Conservation (phyloP, 2,797 vertebrate species). For the Sebastes minor region DNA sequence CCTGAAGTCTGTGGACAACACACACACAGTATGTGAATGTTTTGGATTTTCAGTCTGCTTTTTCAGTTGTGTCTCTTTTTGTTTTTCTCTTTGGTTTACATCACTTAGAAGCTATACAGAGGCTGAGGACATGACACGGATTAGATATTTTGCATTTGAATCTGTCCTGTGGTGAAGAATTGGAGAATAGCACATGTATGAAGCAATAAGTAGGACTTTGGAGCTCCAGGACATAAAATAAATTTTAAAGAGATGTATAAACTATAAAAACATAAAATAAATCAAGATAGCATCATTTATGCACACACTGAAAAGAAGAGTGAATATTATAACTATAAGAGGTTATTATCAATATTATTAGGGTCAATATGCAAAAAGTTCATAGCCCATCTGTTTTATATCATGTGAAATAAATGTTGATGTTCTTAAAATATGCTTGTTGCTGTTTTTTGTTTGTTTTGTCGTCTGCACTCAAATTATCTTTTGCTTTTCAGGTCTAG, state of each 20-base stretch:
- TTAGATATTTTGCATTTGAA: slow-evolving; percentile 42
- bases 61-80: slow-evolving; percentile 19
- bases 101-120: slow-evolving; percentile 51
- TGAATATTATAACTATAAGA: slow-evolving; percentile 86
- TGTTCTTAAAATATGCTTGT: slow-evolving; percentile 86
- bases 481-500: no score
- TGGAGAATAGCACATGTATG: slow-evolving; percentile 84
- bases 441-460: not conserved
- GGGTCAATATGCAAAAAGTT: slow-evolving; percentile 91
- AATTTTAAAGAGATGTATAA: slow-evolving; percentile 84
- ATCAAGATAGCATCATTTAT: slow-evolving; percentile 80
- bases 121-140: slow-evolving; percentile 40
- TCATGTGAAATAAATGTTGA: slow-evolving; percentile 99
- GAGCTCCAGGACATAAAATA: slow-evolving; percentile 80
- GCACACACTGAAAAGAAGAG: slow-evolving; percentile 75
- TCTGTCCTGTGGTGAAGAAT: slow-evolving; percentile 74
- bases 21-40: slow-evolving; percentile 36
- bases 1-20: slow-evolving; percentile 36
- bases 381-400: slow-evolving; percentile 98
- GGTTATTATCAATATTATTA: slow-evolving; percentile 87
- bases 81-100: slow-evolving; percentile 33
- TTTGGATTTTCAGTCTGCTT: slow-evolving; percentile 34
- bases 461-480: not conserved
- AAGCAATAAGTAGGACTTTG: slow-evolving; percentile 93
- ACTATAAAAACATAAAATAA: slow-evolving; percentile 66